These are phyloP conservation scores for Passerina amoena DNA, from an alignment of 2,113 vertebrate species.

Conservation along the genomic window DNA sequence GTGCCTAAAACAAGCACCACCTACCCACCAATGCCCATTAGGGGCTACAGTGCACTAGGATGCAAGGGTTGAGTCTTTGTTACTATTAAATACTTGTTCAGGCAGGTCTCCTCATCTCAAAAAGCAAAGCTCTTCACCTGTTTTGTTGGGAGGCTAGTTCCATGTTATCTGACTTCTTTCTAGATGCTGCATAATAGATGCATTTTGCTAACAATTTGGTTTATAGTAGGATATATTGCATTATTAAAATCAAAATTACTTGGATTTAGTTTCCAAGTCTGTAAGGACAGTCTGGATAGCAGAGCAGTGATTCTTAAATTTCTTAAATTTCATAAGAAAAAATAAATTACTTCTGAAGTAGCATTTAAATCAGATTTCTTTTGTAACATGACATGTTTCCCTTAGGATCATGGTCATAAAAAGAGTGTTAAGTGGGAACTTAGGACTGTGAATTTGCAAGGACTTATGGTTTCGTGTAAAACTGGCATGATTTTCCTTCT, in stretches of 20 bases:
- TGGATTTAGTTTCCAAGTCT: neutral
- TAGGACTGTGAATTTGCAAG: neutral
- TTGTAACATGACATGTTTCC: rapidly evolving
- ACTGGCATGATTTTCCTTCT: neutral
- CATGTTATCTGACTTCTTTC: neutral
- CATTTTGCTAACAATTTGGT: neutral
- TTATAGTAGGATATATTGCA: neutral
- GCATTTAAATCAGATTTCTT: neutral
- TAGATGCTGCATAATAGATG: neutral
- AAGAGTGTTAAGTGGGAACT: neutral
- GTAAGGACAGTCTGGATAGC: neutral
- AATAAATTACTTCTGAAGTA: neutral
- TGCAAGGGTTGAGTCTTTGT: neutral
- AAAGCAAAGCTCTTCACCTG: neutral
- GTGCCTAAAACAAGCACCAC: neutral
- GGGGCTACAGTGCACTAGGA: neutral
- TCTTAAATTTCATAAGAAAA: neutral
- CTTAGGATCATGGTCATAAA: neutral
- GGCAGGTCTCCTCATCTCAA: neutral
- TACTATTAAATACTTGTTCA: neutral
- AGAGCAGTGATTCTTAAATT: neutral
- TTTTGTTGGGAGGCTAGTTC: neutral
- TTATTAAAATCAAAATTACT: neutral
- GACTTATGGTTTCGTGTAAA: neutral
- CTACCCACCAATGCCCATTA: rapidly evolving